These are phyloP conservation scores for Lonchura striata DNA, from an alignment of 2,113 vertebrate species.

Conservation along the genomic window DNA sequence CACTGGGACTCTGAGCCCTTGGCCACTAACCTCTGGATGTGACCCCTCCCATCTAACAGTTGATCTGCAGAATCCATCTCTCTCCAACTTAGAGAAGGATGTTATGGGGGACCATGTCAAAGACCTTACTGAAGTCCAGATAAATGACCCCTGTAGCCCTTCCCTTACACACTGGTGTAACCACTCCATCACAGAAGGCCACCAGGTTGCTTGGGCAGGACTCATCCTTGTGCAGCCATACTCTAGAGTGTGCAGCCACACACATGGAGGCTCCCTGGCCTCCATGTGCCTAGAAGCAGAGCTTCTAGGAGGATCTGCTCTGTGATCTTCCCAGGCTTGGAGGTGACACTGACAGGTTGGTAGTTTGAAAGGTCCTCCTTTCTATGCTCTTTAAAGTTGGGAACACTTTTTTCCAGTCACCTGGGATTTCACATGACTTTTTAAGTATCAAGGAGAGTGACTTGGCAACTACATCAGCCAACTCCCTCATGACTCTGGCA, in stretches of 20 bases:
- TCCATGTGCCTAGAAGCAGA: neutral
- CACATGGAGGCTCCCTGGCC: neutral
- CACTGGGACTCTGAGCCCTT: neutral
- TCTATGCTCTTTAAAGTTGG: neutral
- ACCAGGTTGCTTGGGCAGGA: neutral
- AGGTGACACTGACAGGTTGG: neutral
- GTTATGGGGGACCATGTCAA: fast-evolving
- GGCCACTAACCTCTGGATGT: neutral
- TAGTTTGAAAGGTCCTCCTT: neutral
- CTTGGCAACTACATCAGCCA: neutral
- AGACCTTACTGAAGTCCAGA: neutral
- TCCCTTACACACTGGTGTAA: neutral
- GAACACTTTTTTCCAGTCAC: neutral
- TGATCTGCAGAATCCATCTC: fast-evolving
- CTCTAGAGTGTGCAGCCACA: neutral
- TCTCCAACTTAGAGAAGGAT: neutral
- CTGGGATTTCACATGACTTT: neutral
- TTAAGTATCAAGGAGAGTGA: neutral
- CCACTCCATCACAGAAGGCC: neutral
- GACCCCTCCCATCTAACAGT: neutral
- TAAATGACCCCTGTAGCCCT: neutral
- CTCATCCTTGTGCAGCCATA: neutral
- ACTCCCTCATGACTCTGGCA: neutral
- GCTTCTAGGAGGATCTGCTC: neutral
- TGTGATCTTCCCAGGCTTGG: neutral